phyloP scores from a whole-genome alignment of 2,797 vertebrate genomes.

The Enteromius thamalakanensis region DNA sequence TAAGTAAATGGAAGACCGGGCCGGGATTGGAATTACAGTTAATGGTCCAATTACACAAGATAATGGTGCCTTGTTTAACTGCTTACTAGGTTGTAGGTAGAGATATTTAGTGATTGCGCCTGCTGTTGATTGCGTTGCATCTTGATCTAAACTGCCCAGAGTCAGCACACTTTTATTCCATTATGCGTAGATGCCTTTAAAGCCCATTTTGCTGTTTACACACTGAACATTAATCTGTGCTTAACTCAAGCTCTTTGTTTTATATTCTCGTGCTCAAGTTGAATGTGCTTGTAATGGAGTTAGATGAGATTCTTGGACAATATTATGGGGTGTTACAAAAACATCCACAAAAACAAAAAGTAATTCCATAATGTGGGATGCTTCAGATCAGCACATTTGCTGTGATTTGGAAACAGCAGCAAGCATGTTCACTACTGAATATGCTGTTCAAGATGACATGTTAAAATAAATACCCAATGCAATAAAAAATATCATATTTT shows the following conservation, averaged over 20 bases:
- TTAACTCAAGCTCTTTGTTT: slow-evolving; percentile 37
- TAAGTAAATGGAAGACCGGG: slow-evolving; percentile 32
- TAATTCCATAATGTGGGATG: slow-evolving; percentile 1
- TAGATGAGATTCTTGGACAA: slow-evolving; percentile 20
- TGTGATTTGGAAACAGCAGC: not conserved
- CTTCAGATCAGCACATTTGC: slow-evolving; percentile 1
- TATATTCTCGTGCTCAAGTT: slow-evolving; percentile 6
- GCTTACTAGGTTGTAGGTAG: slow-evolving; percentile 23
- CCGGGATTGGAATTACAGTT: slow-evolving; percentile 29
- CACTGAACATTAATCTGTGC: slow-evolving; percentile 37
- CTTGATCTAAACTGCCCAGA: slow-evolving; percentile 21
- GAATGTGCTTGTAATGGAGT: not conserved
- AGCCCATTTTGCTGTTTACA: slow-evolving; percentile 41
- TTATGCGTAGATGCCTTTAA: slow-evolving; percentile 46
- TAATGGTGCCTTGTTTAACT: slow-evolving; percentile 35
- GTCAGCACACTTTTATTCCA: slow-evolving; percentile 43
- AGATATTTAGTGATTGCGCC: slow-evolving; percentile 9
- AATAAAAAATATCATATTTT: too few species aligned
- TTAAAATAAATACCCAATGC: too few species aligned
- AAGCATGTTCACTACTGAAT: not conserved
- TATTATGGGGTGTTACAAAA: not conserved
- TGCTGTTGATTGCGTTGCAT: slow-evolving; percentile 28
- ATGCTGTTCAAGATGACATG: not conserved
- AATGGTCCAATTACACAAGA: slow-evolving; percentile 43
- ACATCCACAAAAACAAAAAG: too few species aligned